Base-by-base conservation (phyloP, 2,888 invertebrate genomes). In the Acanthoscelides obtectus region DNA sequence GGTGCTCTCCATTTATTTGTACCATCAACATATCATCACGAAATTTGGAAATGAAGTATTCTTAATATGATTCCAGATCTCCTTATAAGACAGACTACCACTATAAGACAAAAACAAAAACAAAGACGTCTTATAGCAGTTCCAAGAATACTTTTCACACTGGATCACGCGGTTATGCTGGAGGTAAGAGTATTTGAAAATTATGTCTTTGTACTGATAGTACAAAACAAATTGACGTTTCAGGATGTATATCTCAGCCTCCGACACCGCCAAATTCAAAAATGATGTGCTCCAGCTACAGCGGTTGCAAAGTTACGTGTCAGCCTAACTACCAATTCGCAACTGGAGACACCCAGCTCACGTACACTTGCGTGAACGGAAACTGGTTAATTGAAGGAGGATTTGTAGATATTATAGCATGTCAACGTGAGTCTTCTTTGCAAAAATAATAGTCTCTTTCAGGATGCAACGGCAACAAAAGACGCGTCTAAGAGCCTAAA, bases 361-460 rank as follows among this genome's bases (percentile, higher is more conserved):
- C 82, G 27, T 81, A 90, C n/a, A 81, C 77, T 2, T 91, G 91
- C 74, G 77, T 80, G 2, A 82, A 87, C 66, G 86, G 86, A 0
- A 76, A 84, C 73, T 90, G 90, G 90, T 77, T 83, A 22, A 83
- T 88, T 8, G 79, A 84, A 71, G 87, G 85, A 27, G 85, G 87
- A 65, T 87, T 87, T 83, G 68, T 69, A 0, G 77, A 79, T 0
- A 84, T 90, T 45, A 90, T 91, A 1, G 84, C 88, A n/a, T 92
- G 92, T 79, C 87, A 90, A 86, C 90, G 91, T 91, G 85, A 76
- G 77, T 71, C 64, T n/a, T n/a, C n/a, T n/a, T n/a, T n/a, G n/a
- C n/a, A n/a, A n/a, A n/a, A n/a, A n/a, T n/a, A n/a, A n/a, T n/a
- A n/a, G n/a, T n/a, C n/a, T n/a, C n/a, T n/a, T n/a, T n/a, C n/a